Evolutionary conservation across 64 coral and sea anemone genomes (phyloP), one percentile per base, ranked within the genome.

Genomic region (Acropora yongei): DNA sequence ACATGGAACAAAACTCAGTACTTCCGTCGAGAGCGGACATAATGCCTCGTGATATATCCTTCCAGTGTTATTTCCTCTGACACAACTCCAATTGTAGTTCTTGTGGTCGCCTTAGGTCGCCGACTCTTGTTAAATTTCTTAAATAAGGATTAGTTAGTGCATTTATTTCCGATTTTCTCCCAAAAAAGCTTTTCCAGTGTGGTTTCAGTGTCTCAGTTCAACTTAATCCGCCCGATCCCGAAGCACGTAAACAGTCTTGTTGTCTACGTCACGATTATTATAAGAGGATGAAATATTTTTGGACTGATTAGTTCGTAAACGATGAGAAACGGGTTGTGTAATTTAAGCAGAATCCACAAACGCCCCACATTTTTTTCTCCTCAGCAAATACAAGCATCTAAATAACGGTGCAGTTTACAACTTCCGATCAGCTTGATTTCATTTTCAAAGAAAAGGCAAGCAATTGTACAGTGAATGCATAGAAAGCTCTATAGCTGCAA

Each of bases 231-330:
- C 6, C 44, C 6, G 43, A 39, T 42, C 2, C 2, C 49, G 65
- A 8, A 85, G 67, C 61, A 71, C 82, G 61, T 49, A 85, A 83
- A 44, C 9, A 30, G 42, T 85, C 44, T 85, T 49, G 17, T 72
- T 71, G 60, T 17, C 44, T 72, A 49, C 82, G 65, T 72, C 63
- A 85, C 17, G 49, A 57, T 72, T 6, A 85, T 85, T 85, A 83
- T 9, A 2, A 84, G 41, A 60, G 46, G 82, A 71, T 85, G 82
- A 85, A 85, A 85, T 69, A 85, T 85, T 85, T 71, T 48, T 1
- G n/a, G 65, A 10, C 82, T 85, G 82, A 85, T 85, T 85, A 71
- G 82, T 72, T 65, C 72, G 63, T 48, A 71, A 85, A 49, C 14
- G 82, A 66, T 65, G 72, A 85, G 82, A 10, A 10, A 55, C 51